A percentile compares a stretch with the other conserved stretches of the same genome.
phyloP scores from a whole-genome alignment of 2,888 invertebrate genomes.

The Torymus tubicola region DNA sequence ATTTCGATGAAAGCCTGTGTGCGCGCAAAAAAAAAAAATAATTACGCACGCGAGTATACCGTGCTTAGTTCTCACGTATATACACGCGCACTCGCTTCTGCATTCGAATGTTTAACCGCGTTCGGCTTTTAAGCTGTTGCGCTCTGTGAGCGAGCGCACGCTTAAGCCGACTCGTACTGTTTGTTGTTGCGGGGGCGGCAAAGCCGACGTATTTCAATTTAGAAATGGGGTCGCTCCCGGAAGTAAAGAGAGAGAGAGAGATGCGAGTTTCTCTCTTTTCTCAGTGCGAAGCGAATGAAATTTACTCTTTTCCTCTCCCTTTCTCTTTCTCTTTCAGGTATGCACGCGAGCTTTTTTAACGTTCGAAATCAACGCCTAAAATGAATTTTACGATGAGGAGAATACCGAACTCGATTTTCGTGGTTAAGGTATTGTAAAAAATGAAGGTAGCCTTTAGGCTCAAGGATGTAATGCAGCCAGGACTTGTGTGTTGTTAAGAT shows the following conservation, averaged over 20 bases:
- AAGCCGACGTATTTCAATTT: slow-evolving; percentile 31
- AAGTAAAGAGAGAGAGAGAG: background rate
- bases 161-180: slow-evolving; percentile 13
- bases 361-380: slow-evolving; percentile 1
- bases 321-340: background rate
- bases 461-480: too few species aligned
- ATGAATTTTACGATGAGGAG: slow-evolving; percentile 10
- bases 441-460: too few species aligned
- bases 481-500: too few species aligned
- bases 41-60: background rate
- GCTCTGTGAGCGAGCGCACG: background rate
- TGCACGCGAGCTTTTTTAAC: background rate
- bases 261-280: background rate
- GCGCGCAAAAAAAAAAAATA: slow-evolving; percentile 15
- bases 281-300: slow-evolving; percentile 4
- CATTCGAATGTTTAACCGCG: slow-evolving; percentile 11
- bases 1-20: slow-evolving; percentile 10
- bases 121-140: slow-evolving; percentile 24
- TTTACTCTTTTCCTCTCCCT: slow-evolving; percentile 16
- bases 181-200: slow-evolving; percentile 4
- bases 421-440: too few species aligned
- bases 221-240: slow-evolving; percentile 37
- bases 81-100: background rate
- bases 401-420: too few species aligned
- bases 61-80: background rate